Evolutionary conservation across 2,113 vertebrate genomes (phyloP).

Genomic region (Pimephales promelas): DNA sequence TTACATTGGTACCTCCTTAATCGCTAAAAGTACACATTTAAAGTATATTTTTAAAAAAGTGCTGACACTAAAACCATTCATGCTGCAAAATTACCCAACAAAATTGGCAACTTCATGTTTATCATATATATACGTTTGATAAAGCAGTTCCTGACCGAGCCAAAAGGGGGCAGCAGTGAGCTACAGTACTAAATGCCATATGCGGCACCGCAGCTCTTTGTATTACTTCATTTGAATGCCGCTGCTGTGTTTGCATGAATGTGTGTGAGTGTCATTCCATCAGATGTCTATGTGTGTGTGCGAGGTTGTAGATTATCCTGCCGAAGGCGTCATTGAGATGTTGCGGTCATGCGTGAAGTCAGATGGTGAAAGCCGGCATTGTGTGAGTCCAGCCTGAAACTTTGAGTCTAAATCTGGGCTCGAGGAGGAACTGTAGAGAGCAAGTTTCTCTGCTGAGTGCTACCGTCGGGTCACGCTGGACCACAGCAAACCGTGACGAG

Average conservation of each 20-base stretch:
- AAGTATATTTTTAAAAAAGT: not conserved
- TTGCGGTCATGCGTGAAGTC: constrained; percentile 36
- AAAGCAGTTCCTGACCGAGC: not conserved
- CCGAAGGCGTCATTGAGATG: constrained; percentile 34
- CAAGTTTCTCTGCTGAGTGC: not conserved
- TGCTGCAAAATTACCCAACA: not conserved
- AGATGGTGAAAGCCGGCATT: constrained; percentile 38
- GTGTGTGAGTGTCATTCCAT: constrained; percentile 7
- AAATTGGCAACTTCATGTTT: not conserved
- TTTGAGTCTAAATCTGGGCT: constrained; percentile 35
- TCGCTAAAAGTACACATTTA: not conserved
- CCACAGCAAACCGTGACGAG: constrained; percentile 1
- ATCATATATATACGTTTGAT: not conserved
- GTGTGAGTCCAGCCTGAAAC: constrained; percentile 28
- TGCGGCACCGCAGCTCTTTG: not conserved
- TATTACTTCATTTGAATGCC: not conserved
- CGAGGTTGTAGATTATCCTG: constrained; percentile 36
- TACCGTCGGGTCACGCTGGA: not conserved
- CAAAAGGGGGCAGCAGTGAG: constrained; percentile 4
- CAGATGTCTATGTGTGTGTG: constrained; percentile 7
- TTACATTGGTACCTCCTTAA: not conserved
- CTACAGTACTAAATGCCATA: not conserved
- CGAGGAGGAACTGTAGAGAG: constrained; percentile 9
- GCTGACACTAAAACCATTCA: not conserved
- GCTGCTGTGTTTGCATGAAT: constrained; percentile 19